phyloP scores from a whole-genome alignment of 2,113 vertebrate genomes.

The Atlantisia rogersi region DNA sequence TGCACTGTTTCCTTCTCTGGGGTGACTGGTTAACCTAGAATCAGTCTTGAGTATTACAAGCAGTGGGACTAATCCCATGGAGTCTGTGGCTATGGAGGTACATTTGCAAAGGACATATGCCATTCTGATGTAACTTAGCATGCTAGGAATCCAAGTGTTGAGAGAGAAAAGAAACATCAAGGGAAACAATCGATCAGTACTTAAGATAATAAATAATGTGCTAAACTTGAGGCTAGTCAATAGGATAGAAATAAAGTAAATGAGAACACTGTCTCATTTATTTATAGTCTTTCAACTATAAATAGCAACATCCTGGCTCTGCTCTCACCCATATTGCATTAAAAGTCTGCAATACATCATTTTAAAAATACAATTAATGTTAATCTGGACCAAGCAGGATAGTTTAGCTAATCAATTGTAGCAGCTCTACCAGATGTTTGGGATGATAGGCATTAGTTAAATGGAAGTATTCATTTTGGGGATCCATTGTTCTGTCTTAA shows the following conservation, averaged over 20 bases:
- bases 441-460: background rate
- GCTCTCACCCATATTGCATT: background rate
- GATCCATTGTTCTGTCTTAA: background rate
- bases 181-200: background rate
- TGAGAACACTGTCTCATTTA: background rate
- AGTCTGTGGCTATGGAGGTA: background rate
- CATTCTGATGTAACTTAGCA: background rate
- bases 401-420: background rate
- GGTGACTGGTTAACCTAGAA: background rate
- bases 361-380: background rate
- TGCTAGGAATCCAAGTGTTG: background rate
- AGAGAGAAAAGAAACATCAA: background rate
- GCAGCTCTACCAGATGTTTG: background rate
- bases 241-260: background rate
- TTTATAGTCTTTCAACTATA: background rate
- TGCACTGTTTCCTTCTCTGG: background rate
- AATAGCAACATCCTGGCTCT: background rate
- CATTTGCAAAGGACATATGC: background rate
- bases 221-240: background rate
- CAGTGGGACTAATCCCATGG: background rate
- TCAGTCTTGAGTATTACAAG: background rate
- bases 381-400: background rate
- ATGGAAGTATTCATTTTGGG: background rate
- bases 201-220: background rate
- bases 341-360: background rate